Conservation (phyloP, 2,888 invertebrate species). For the Dryobotodes eremita region DNA sequence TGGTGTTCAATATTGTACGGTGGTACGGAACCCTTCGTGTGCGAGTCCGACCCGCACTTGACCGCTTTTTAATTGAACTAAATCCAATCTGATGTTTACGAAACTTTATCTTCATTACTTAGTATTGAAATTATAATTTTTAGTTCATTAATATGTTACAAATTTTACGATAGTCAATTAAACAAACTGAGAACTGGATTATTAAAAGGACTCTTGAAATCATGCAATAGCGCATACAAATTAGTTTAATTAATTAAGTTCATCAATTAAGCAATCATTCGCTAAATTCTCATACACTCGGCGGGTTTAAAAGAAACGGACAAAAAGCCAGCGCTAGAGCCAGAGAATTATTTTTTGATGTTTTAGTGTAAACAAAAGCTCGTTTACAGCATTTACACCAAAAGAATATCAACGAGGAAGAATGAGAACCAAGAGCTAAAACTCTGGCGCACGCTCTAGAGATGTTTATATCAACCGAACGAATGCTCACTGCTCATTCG, state of each 20-base stretch:
- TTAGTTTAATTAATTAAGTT: slow-evolving; percentile 39
- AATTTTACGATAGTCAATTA: slow-evolving; percentile 15
- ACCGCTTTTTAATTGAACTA: slow-evolving; percentile 24
- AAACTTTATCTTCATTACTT: slow-evolving; percentile 13
- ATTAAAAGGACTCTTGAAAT: slow-evolving; percentile 29
- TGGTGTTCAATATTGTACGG: neutral
- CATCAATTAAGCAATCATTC: slow-evolving; percentile 11
- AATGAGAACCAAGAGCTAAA: too few species aligned
- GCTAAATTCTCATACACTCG: neutral
- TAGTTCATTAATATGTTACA: slow-evolving; percentile 26
- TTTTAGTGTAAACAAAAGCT: too few species aligned
- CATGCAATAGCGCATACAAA: slow-evolving; percentile 28
- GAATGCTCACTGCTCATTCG: too few species aligned
- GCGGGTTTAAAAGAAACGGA: too few species aligned
- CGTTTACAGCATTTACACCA: too few species aligned
- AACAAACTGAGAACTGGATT: slow-evolving; percentile 14
- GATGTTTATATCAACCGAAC: too few species aligned
- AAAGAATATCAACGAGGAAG: too few species aligned
- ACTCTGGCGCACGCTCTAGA: too few species aligned
- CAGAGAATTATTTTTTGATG: too few species aligned
- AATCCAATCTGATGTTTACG: slow-evolving; percentile 34
- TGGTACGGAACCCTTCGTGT: neutral
- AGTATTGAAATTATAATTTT: slow-evolving; percentile 21
- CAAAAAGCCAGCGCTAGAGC: too few species aligned
- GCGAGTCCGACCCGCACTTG: neutral